Percentiles rank a stretch among this genome's conserved stretches.
Evolutionary conservation across 2,888 invertebrate species (phyloP).

Genomic region (Apamea sordens): DNA sequence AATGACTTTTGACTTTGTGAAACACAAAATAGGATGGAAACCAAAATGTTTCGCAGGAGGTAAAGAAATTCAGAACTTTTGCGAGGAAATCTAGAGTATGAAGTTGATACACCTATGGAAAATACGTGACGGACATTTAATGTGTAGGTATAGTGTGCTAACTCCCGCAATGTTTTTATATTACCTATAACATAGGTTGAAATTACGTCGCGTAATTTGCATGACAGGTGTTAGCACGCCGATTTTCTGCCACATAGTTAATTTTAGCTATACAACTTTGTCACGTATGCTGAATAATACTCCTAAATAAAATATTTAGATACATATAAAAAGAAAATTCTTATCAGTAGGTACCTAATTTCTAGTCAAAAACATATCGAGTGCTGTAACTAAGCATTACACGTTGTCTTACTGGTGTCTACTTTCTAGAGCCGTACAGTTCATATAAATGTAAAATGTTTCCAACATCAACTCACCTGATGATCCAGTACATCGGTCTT

Average conservation of each 20-base stretch:
- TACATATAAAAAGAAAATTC: background rate
- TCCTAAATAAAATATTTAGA: background rate
- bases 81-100: background rate
- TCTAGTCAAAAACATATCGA: background rate
- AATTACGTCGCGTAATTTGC: background rate
- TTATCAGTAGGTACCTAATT: background rate
- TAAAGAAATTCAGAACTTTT: background rate
- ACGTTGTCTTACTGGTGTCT: background rate
- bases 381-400: background rate
- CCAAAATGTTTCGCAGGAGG: background rate
- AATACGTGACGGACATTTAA: background rate
- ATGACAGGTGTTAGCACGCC: background rate
- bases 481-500: slow-evolving; percentile 72
- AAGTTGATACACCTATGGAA: background rate
- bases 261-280: background rate
- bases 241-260: background rate
- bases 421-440: background rate
- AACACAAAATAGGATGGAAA: background rate
- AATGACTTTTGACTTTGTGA: background rate
- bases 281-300: background rate
- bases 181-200: background rate
- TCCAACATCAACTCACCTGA: slow-evolving; percentile 66
- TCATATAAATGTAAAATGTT: background rate
- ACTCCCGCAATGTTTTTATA: background rate
- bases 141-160: background rate